Conservation (phyloP, 2,797 vertebrate genomes). For the Channallabes apus region DNA sequence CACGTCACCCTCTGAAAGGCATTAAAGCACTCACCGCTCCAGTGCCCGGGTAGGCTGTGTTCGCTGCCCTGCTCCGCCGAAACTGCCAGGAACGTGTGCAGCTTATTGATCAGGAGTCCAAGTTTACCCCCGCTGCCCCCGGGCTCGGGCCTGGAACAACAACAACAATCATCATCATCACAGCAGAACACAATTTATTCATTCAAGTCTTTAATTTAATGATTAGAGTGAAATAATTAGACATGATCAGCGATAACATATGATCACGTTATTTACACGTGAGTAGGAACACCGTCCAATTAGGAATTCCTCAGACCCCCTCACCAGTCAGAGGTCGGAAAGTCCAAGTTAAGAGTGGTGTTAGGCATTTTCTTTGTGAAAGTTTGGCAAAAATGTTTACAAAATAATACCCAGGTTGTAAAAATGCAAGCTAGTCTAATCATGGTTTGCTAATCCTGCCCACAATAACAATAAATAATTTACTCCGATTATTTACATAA, state of each 20-base stretch:
- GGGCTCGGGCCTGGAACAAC: conserved; percentile 30
- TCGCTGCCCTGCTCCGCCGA: conserved; percentile 84
- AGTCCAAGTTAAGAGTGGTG: neutral
- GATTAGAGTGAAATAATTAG: too few relatives aligned
- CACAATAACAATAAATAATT: too few relatives aligned
- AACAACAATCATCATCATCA: neutral
- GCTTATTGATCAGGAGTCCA: conserved; percentile 91
- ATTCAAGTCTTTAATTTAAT: too few relatives aligned
- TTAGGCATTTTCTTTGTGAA: neutral
- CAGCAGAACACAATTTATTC: neutral
- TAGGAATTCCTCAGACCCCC: neutral
- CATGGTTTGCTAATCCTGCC: neutral
- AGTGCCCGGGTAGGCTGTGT: conserved; percentile 65
- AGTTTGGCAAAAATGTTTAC: too few relatives aligned
- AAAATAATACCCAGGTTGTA: too few relatives aligned
- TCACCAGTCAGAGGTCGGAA: neutral
- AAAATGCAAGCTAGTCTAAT: too few relatives aligned
- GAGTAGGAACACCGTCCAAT: neutral
- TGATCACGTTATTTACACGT: too few relatives aligned
- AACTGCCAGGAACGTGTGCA: conserved; percentile 91
- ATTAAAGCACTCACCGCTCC: conserved; percentile 60
- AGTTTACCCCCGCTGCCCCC: conserved; percentile 80
- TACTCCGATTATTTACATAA: too few relatives aligned
- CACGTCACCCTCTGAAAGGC: neutral
- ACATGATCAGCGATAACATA: too few relatives aligned